Evolutionary conservation across 2,797 vertebrate genomes (phyloP).

Genomic region (Crotalus adamanteus): DNA sequence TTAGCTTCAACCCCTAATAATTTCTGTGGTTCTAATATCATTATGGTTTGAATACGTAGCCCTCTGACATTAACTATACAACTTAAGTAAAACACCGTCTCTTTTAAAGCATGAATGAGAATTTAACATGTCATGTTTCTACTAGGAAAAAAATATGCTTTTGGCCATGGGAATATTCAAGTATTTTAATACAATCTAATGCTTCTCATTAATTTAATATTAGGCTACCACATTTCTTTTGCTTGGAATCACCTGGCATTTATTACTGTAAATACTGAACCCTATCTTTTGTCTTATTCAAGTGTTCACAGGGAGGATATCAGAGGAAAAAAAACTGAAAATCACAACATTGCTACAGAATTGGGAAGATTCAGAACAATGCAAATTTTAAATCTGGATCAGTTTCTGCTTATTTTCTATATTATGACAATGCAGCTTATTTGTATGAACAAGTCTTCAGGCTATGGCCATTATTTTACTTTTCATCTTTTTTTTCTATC

Average conservation of each 20-base stretch:
- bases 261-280: background rate
- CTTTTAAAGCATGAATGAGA: conserved; percentile 33
- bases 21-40: conserved; percentile 33
- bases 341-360: background rate
- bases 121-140: conserved; percentile 49
- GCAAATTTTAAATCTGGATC: background rate
- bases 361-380: background rate
- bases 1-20: conserved; percentile 19
- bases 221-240: conserved; percentile 6
- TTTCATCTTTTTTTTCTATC: background rate
- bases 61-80: conserved; percentile 46
- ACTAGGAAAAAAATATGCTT: conserved; percentile 29
- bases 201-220: conserved; percentile 31
- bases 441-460: background rate
- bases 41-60: conserved; percentile 36
- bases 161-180: background rate
- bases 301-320: background rate
- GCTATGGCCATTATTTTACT: background rate
- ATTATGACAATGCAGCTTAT: background rate
- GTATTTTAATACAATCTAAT: background rate
- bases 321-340: background rate
- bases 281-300: background rate
- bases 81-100: background rate
- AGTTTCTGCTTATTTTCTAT: background rate
- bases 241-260: conserved; percentile 7